A percentile compares a stretch with the other conserved stretches of the same genome.
Evolutionary conservation across 2,888 invertebrate genomes (phyloP).

Genomic region (Pterostichus niger): DNA sequence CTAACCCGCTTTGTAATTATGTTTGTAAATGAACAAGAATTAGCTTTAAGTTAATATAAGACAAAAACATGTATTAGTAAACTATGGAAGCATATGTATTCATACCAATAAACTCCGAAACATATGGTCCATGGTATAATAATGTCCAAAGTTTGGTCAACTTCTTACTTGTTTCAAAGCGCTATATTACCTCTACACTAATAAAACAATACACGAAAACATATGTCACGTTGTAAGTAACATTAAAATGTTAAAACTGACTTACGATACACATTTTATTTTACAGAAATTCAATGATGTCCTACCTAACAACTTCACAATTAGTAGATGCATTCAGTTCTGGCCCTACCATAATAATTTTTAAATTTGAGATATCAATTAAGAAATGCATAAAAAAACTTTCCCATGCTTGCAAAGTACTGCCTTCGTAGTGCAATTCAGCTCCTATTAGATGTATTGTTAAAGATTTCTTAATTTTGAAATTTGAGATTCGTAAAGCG

Average conservation of each 20-base stretch:
- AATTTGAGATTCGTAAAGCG: constrained; percentile 76
- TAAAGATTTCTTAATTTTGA: constrained; percentile 69
- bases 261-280: not conserved
- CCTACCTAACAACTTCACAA: constrained; percentile 72
- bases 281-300: not conserved
- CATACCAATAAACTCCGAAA: not conserved
- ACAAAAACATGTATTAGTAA: not conserved
- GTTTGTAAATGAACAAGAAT: not conserved
- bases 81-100: not conserved
- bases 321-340: constrained; percentile 79
- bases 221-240: no score
- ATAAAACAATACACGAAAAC: not conserved
- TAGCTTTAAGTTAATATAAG: not conserved
- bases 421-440: constrained; percentile 86
- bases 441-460: constrained; percentile 82
- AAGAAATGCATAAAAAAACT: constrained; percentile 83
- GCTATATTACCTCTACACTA: no score
- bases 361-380: constrained; percentile 79
- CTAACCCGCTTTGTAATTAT: no score
- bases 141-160: not conserved
- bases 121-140: constrained; percentile 2
- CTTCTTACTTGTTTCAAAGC: not conserved
- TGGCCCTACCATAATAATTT: constrained; percentile 83
- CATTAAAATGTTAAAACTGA: no score
- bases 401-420: constrained; percentile 85